phyloP scores from a whole-genome alignment of 2,888 invertebrate genomes.

The Polymixis lichenea region DNA sequence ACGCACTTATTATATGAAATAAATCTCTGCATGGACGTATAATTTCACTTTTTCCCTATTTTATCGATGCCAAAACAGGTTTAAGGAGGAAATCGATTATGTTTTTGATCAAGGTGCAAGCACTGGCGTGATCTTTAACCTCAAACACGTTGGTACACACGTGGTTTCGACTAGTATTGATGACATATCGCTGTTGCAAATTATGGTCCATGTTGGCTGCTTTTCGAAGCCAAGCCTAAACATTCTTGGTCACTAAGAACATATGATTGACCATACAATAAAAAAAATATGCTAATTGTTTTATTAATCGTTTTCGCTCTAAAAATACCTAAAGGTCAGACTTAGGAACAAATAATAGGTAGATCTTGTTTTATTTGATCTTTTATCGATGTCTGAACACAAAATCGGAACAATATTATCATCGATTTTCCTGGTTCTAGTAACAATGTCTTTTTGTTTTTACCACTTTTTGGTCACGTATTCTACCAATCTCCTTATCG shows the following conservation, averaged over 20 bases:
- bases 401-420: conserved; percentile 8
- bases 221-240: not conserved
- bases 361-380: conserved; percentile 21
- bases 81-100: conserved; percentile 45
- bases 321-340: conserved; percentile 31
- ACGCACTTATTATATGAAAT: conserved; percentile 38
- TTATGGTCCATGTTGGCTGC: not conserved
- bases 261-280: not conserved
- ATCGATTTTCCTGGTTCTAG: conserved; percentile 23
- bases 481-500: not conserved
- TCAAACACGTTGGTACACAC: conserved; percentile 13
- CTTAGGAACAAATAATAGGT: conserved; percentile 5
- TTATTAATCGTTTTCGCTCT: not conserved
- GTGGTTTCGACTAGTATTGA: not conserved
- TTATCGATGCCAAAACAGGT: conserved; percentile 38
- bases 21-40: conserved; percentile 8
- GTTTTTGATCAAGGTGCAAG: conserved; percentile 27
- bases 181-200: not conserved
- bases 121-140: conserved; percentile 41
- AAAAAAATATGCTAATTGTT: conserved; percentile 10
- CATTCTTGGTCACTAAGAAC: not conserved
- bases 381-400: conserved; percentile 4
- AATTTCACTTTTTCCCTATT: conserved; percentile 57
- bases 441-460: not conserved
- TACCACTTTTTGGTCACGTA: not conserved